phyloP scores from a whole-genome alignment of 35 echinoderm and acorn worm genomes.

The Strongylocentrotus purpuratus region DNA sequence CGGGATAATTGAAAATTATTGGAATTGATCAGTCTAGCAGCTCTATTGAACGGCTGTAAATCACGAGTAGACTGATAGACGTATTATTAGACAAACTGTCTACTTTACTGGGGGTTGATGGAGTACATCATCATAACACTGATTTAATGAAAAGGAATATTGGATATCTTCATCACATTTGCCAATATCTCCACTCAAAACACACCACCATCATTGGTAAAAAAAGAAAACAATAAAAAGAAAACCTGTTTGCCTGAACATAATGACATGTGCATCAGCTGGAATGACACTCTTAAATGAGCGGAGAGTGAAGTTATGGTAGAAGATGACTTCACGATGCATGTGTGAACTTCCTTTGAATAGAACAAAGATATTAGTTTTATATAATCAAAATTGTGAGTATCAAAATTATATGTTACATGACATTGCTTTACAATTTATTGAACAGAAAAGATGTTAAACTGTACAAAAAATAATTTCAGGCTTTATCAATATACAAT shows the following conservation, averaged over 20 bases:
- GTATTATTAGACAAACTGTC: not conserved
- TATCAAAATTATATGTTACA: too few relatives aligned
- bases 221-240: not conserved
- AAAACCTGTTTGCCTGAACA: not conserved
- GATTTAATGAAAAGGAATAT: conserved; percentile 6
- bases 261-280: not conserved
- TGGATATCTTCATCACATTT: conserved; percentile 4
- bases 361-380: too few relatives aligned
- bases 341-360: too few relatives aligned
- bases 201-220: not conserved
- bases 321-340: too few relatives aligned
- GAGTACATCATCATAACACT: not conserved
- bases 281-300: not conserved
- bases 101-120: not conserved
- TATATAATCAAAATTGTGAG: too few relatives aligned
- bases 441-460: too few relatives aligned
- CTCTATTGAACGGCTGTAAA: conserved; percentile 1
- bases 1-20: conserved; percentile 13
- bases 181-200: not conserved
- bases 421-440: too few relatives aligned
- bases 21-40: not conserved
- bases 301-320: not conserved
- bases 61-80: not conserved
- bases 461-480: too few relatives aligned
- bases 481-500: too few relatives aligned